A percentile compares a stretch with the other conserved stretches of the same genome.
Evolutionary conservation across 2,797 vertebrate genomes (phyloP).

Genomic region (Malacoraja senta): DNA sequence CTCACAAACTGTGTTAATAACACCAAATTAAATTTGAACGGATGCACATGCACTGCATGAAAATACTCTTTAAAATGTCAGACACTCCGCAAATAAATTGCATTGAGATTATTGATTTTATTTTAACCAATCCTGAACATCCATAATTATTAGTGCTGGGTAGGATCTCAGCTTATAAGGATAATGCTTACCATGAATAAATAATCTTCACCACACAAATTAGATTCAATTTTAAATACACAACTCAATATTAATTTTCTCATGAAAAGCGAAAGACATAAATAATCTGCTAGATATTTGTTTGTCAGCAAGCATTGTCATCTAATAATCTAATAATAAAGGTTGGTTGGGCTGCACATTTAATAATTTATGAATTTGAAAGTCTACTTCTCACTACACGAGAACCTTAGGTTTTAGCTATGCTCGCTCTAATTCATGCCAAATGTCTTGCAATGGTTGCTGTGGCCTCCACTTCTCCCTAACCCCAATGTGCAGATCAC

Average conservation of each 20-base stretch:
- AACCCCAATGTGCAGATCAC: background rate
- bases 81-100: background rate
- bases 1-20: background rate
- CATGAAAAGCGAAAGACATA: background rate
- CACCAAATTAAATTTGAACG: background rate
- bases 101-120: background rate
- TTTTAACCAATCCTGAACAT: background rate
- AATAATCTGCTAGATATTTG: background rate
- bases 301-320: background rate
- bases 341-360: background rate
- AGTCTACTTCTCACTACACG: background rate
- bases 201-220: background rate
- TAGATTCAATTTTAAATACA: slow-evolving; percentile 8
- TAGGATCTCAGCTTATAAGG: background rate
- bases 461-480: background rate
- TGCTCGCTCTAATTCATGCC: background rate
- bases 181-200: background rate
- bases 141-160: background rate
- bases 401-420: background rate
- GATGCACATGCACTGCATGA: background rate
- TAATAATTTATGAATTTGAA: background rate
- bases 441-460: background rate
- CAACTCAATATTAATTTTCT: slow-evolving; percentile 9
- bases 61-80: background rate
- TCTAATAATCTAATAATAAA: background rate